These are phyloP conservation scores for Gobionotothen gibberifrons DNA, from an alignment of 2,797 vertebrate genomes.

Conservation along the genomic window DNA sequence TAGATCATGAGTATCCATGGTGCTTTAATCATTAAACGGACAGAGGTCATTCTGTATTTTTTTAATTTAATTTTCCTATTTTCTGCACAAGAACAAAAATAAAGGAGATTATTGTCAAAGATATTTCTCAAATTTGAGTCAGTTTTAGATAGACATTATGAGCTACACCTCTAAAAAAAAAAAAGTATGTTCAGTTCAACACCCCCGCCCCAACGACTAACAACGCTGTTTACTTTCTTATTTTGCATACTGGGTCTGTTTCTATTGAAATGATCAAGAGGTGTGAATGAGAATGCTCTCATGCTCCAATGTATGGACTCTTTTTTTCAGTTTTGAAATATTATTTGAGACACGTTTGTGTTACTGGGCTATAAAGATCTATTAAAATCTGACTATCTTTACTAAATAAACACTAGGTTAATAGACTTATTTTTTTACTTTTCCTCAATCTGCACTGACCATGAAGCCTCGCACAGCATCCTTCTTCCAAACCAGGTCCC, in stretches of 20 bases:
- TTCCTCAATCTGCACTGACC: conserved; percentile 2
- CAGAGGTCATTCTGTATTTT: background rate
- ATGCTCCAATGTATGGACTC: background rate
- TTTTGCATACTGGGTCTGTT: background rate
- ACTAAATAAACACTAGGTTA: conserved; percentile 2
- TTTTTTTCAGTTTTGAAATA: conserved; percentile 4
- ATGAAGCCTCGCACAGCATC: conserved; percentile 39
- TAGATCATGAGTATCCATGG: background rate
- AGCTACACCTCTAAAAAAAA: background rate
- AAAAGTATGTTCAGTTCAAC: background rate
- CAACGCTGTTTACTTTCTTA: background rate
- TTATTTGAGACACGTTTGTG: background rate
- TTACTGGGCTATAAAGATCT: too few species aligned
- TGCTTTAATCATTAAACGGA: background rate
- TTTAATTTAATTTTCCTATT: background rate
- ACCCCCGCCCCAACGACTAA: background rate
- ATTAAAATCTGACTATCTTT: background rate
- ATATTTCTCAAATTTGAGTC: background rate
- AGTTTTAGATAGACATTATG: background rate
- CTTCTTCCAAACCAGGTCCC: conserved; percentile 31
- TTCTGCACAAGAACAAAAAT: background rate
- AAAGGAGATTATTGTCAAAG: background rate
- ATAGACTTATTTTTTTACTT: background rate
- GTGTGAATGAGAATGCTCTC: background rate
- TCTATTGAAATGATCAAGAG: background rate